Percentiles rank a stretch among this genome's conserved stretches.
Conservation (phyloP, 2,888 invertebrate species). For the Bedellia somnulentella region DNA sequence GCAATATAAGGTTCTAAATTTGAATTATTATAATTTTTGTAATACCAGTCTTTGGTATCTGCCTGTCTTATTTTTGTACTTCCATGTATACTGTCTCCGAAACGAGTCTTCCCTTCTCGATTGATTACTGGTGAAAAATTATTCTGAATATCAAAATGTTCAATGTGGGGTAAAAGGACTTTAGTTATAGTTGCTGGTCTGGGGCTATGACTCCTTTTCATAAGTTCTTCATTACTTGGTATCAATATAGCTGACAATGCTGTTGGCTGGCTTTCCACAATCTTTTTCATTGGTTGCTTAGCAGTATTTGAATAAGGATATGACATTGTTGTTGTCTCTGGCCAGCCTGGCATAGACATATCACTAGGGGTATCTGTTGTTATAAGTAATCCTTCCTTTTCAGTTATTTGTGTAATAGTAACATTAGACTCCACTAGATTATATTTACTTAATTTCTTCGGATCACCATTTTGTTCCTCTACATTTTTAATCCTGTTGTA, state of each 20-base stretch:
- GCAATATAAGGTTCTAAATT: constrained; percentile 48
- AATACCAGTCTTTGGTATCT: constrained; percentile 79
- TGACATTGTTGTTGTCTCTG: constrained; percentile 34
- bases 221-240: constrained; percentile 51
- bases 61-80: constrained; percentile 45
- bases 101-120: constrained; percentile 43
- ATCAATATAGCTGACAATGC: constrained; percentile 66
- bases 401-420: constrained; percentile 42
- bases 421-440: constrained; percentile 48
- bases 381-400: constrained; percentile 41
- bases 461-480: constrained; percentile 38
- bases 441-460: constrained; percentile 37
- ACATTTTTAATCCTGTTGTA: constrained; percentile 47
- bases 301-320: constrained; percentile 20
- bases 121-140: constrained; percentile 37
- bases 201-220: constrained; percentile 25
- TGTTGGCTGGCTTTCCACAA: constrained; percentile 35
- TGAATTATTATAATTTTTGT: constrained; percentile 77
- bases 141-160: constrained; percentile 28
- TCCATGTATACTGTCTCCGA: constrained; percentile 30
- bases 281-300: constrained; percentile 30
- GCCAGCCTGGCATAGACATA: constrained; percentile 40
- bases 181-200: constrained; percentile 47
- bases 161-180: constrained; percentile 38
- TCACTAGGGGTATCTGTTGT: constrained; percentile 49